These are phyloP conservation scores for Venturia canescens DNA, from an alignment of 1,140 invertebrate species.

Conservation along the genomic window DNA sequence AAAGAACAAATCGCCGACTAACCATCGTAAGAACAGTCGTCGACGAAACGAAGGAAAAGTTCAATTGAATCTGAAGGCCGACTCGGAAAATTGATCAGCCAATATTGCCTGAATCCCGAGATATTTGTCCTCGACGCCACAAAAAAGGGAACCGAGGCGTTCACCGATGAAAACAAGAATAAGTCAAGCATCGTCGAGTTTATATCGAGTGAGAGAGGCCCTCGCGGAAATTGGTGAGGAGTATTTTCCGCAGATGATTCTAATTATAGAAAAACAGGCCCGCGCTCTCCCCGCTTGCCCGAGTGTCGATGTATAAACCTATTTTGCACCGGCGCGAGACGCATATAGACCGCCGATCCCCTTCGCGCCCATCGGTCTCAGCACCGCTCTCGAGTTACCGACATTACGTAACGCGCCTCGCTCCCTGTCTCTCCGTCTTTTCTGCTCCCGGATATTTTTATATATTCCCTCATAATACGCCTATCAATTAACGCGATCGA, in stretches of 20 bases:
- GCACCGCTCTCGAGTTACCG: conserved; percentile 68
- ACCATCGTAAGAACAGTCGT: background rate
- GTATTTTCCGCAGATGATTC: conserved; percentile 46
- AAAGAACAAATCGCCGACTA: background rate
- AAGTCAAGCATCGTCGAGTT: background rate
- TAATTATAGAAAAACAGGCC: conserved; percentile 60
- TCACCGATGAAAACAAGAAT: conserved; percentile 33
- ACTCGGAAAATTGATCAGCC: background rate
- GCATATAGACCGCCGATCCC: conserved; percentile 67
- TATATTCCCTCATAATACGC: conserved; percentile 23
- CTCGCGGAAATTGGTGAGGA: conserved; percentile 60
- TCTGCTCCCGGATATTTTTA: conserved; percentile 35
- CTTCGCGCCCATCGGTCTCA: conserved; percentile 34
- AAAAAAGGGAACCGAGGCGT: conserved; percentile 18
- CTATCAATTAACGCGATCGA: conserved; percentile 25
- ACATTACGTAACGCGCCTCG: conserved; percentile 64
- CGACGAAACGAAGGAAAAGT: background rate
- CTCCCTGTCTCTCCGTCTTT: background rate
- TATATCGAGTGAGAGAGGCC: background rate
- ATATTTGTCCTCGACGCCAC: background rate
- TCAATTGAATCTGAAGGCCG: background rate
- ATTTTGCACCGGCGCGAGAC: conserved; percentile 58
- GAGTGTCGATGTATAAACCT: conserved; percentile 49
- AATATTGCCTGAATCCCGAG: background rate
- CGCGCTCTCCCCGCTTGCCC: conserved; percentile 36